Evolutionary conservation across 2,888 invertebrate genomes (phyloP).

Genomic region (Nineta flava): DNA sequence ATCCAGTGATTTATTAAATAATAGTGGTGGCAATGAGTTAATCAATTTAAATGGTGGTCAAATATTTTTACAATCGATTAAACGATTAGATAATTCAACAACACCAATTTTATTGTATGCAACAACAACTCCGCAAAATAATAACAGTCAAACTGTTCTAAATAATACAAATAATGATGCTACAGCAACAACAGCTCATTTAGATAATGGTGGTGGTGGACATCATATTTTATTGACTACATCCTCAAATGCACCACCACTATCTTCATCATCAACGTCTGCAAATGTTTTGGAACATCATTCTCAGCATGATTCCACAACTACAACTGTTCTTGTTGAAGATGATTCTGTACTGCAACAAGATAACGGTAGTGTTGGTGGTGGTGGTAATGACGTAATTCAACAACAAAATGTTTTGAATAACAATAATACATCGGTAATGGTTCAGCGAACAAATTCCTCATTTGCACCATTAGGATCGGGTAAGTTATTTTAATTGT

Average conservation of each 20-base stretch:
- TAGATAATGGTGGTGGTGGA: not conserved
- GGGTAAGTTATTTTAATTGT: not conserved
- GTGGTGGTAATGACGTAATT: not conserved
- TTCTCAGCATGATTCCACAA: too few relatives aligned
- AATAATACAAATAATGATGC: not conserved
- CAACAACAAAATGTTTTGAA: not conserved
- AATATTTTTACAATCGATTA: slow-evolving; percentile 26
- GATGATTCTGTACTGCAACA: not conserved
- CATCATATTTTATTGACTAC: slow-evolving; percentile 1
- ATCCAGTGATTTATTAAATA: slow-evolving; percentile 20
- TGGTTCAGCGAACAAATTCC: not conserved
- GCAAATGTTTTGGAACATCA: not conserved
- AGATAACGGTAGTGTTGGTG: not conserved
- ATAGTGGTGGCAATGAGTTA: slow-evolving; percentile 14
- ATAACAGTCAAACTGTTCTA: not conserved
- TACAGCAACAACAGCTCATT: not conserved
- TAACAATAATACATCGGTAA: not conserved
- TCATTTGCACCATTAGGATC: slow-evolving; percentile 2
- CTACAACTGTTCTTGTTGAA: not conserved
- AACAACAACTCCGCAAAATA: not conserved
- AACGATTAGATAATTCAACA: slow-evolving; percentile 21
- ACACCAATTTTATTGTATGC: slow-evolving; percentile 23
- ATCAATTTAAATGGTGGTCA: slow-evolving; percentile 20
- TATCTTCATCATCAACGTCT: not conserved
- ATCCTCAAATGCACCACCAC: not conserved